phyloP scores from a whole-genome alignment of 1,140 invertebrate species.

The Lucilia cuprina region DNA sequence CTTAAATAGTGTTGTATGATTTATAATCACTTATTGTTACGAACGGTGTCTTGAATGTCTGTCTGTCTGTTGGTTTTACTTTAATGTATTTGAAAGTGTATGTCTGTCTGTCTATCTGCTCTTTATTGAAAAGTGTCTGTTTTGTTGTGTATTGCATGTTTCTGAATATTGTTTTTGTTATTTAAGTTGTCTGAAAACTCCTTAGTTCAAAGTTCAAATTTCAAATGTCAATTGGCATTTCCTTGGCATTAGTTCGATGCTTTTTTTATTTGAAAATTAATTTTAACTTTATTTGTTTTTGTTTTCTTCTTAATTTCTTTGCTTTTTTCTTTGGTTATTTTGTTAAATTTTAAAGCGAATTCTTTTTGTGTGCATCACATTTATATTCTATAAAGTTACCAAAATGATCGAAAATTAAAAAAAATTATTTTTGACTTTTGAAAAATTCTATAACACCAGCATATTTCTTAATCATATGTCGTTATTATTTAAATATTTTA shows the following conservation, averaged over 20 bases:
- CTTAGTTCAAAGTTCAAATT: conserved; percentile 22
- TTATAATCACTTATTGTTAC: conserved; percentile 62
- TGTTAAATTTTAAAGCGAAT: neutral
- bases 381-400: neutral
- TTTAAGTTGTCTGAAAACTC: neutral
- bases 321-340: neutral
- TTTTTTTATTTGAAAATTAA: neutral
- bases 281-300: neutral
- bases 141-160: neutral
- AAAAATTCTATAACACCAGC: neutral
- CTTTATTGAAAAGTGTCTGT: neutral
- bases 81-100: neutral
- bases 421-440: neutral
- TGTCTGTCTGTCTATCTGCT: neutral
- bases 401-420: neutral
- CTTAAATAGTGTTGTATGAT: conserved; percentile 44
- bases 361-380: neutral
- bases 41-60: conserved; percentile 54
- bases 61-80: conserved; percentile 42
- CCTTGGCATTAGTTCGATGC: conserved; percentile 23
- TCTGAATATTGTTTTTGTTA: neutral
- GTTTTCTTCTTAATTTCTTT: neutral
- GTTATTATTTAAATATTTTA: neutral
- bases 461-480: no score
- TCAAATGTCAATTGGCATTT: neutral